These are phyloP conservation scores for Sitobion miscanthi DNA, from an alignment of 1,140 invertebrate genomes.

Conservation along the genomic window DNA sequence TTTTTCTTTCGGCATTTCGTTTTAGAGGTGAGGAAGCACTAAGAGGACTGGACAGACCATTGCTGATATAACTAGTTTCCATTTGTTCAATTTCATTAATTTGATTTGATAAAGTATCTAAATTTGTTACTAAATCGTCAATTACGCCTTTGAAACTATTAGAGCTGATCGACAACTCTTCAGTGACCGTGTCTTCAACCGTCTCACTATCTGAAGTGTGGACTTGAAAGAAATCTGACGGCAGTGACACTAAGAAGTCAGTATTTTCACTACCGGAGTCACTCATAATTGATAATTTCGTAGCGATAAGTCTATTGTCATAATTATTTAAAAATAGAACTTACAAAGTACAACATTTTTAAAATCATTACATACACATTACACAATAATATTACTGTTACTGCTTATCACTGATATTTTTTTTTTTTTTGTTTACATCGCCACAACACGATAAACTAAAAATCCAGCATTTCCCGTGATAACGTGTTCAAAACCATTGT, in stretches of 20 bases:
- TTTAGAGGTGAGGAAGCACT: constrained; percentile 46
- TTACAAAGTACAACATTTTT: neutral
- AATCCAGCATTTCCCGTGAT: constrained; percentile 29
- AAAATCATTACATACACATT: neutral
- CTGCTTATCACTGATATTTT: neutral
- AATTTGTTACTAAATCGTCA: constrained; percentile 47
- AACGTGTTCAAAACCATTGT: constrained; percentile 41
- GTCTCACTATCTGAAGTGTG: constrained; percentile 47
- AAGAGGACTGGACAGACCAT: constrained; percentile 26
- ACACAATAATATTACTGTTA: neutral
- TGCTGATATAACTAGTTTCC: constrained; percentile 39
- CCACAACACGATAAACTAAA: constrained; percentile 34
- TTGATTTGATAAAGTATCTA: constrained; percentile 35
- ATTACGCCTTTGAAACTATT: constrained; percentile 45
- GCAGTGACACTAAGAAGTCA: constrained; percentile 35
- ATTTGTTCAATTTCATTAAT: constrained; percentile 47
- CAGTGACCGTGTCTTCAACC: neutral
- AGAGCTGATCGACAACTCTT: constrained; percentile 33
- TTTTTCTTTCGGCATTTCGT: constrained; percentile 12
- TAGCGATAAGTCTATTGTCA: constrained; percentile 29
- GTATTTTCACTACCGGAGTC: constrained; percentile 51
- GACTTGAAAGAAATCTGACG: constrained; percentile 53
- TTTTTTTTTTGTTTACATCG: constrained; percentile 25
- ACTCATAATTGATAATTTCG: constrained; percentile 25
- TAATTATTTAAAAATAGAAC: constrained; percentile 41